Evolutionary conservation across 1,140 invertebrate genomes (phyloP).

Genomic region (Drosophila micromelanica): DNA sequence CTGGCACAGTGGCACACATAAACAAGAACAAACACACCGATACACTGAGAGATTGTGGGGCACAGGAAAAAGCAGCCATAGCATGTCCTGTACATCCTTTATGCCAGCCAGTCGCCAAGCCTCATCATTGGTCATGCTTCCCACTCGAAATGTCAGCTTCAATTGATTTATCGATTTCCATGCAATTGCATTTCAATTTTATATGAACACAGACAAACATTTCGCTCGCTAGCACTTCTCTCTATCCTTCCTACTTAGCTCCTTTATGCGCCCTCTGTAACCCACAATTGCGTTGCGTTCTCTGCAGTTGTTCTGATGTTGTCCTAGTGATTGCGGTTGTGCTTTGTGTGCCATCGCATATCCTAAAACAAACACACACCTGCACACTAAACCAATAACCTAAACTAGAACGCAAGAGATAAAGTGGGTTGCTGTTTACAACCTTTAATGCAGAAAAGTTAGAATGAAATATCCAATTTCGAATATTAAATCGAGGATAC

Average conservation of each 20-base stretch:
- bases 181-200: slow-evolving; percentile 57
- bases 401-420: slow-evolving; percentile 25
- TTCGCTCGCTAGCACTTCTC: not conserved
- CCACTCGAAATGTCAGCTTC: slow-evolving; percentile 41
- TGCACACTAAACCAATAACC: slow-evolving; percentile 39
- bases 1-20: slow-evolving; percentile 19
- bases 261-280: not conserved
- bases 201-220: slow-evolving; percentile 54
- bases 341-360: slow-evolving; percentile 22
- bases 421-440: not conserved
- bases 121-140: slow-evolving; percentile 17
- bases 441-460: slow-evolving; percentile 4
- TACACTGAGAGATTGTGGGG: not conserved
- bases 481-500: no score
- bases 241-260: no score
- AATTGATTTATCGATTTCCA: slow-evolving; percentile 70
- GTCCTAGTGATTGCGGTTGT: slow-evolving; percentile 33
- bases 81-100: slow-evolving; percentile 8
- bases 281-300: slow-evolving; percentile 11
- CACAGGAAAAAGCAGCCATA: slow-evolving; percentile 5
- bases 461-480: not conserved
- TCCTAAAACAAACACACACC: slow-evolving; percentile 13
- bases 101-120: not conserved
- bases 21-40: not conserved
- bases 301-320: slow-evolving; percentile 34